These are phyloP conservation scores for Notoglanidium macrostoma DNA, from an alignment of 2,797 vertebrate species.

Conservation along the genomic window DNA sequence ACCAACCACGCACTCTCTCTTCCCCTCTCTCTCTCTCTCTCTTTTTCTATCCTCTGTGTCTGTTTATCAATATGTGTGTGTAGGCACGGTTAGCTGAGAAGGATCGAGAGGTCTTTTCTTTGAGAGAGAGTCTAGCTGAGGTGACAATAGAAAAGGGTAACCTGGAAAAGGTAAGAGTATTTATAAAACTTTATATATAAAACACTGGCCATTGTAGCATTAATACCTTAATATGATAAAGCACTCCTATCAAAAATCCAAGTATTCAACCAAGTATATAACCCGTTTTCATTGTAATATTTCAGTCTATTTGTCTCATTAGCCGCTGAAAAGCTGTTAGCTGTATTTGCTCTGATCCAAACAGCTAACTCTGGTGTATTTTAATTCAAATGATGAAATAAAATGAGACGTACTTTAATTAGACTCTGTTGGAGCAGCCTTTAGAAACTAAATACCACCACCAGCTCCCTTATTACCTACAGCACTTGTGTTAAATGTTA, in stretches of 20 bases:
- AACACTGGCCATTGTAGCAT: background rate
- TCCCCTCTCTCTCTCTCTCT: no score
- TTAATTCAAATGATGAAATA: constrained; percentile 27
- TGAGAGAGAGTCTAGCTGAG: constrained; percentile 81
- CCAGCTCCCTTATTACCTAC: constrained; percentile 45
- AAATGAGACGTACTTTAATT: constrained; percentile 41
- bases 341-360: background rate
- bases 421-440: constrained; percentile 52
- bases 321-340: background rate
- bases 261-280: background rate
- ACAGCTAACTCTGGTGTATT: background rate
- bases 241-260: background rate
- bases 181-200: background rate
- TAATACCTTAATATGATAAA: background rate
- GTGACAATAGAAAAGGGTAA: constrained; percentile 82
- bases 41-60: background rate
- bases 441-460: constrained; percentile 73
- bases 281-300: background rate
- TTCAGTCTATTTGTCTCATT: background rate
- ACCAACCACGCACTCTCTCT: no score
- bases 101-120: constrained; percentile 81
- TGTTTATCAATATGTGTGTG: constrained; percentile 13
- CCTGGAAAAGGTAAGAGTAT: constrained; percentile 71
- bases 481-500: constrained; percentile 74
- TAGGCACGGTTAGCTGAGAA: constrained; percentile 88